Base-by-base conservation (phyloP, 2,797 vertebrate genomes). In the Acridotheres tristis region DNA sequence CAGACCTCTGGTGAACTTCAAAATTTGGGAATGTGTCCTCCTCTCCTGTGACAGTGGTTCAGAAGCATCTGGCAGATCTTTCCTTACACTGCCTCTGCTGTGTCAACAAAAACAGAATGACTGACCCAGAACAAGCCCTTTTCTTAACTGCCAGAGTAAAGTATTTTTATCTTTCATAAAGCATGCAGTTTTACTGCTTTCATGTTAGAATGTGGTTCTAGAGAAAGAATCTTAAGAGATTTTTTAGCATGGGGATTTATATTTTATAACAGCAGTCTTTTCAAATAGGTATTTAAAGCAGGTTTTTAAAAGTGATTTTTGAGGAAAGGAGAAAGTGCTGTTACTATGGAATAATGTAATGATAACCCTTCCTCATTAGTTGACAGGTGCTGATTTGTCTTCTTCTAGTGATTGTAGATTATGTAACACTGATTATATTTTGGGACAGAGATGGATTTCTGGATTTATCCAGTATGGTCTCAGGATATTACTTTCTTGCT, bases 351-450 rank as follows among this genome's bases (percentile, higher is more conserved):
- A 85, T 79, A 89, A 89, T 72, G 42, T 94, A 81, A 93, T 89
- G 50, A 91, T 86, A 86, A 92, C 34, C 19, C 29, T 92, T 91
- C 54, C 62, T 88, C 21, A 59, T 88, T 92, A 84, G 66, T 34
- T 95, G 79, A 42, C 89, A 94, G 89, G 69, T 93, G 73, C 63
- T 59, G 89, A 82, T 96, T 92, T 96, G 53, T 94, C 55, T 61
- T 79, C 57, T 79, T 81, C 67, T 89, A 30, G 11, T 92, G 75
- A 63, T 43, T 66, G 36, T n/a, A 73, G 51, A 66, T 93, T 80
- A 88, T 83, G 29, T 89, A 94, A 91, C 3, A 14, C 43, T 65
- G 40, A 66, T 78, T 80, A 18, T 92, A 91, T 88, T 92, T 81
- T 67, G 85, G 55, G 73, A 50, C 32, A 59, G 66, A 84, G 34